Percentiles rank a stretch among this genome's conserved stretches.
phyloP scores from a whole-genome alignment of 2,113 vertebrate species.

The Saguinus midas region DNA sequence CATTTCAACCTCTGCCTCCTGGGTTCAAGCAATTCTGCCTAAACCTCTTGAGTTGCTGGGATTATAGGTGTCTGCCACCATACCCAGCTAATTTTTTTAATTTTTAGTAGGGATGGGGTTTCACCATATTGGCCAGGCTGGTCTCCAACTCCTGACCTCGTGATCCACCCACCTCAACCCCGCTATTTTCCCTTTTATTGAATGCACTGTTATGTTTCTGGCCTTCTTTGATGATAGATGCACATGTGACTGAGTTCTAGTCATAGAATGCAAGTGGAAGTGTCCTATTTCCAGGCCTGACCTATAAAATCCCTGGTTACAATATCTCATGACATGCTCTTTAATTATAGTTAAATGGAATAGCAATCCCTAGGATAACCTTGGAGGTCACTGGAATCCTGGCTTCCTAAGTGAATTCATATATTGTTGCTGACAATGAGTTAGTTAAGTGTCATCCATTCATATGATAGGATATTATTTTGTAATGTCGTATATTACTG shows the following conservation, averaged over 20 bases:
- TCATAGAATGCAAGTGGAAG: background rate
- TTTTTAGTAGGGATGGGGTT: too few relatives aligned
- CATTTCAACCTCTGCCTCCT: too few relatives aligned
- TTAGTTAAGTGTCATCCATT: background rate
- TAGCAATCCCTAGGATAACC: background rate
- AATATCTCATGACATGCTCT: background rate
- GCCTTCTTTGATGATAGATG: background rate
- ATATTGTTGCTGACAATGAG: background rate
- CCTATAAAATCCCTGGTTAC: background rate
- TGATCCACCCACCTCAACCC: too few relatives aligned
- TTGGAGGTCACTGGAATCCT: background rate
- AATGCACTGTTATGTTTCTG: background rate
- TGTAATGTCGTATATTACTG: background rate
- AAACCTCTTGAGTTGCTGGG: too few relatives aligned
- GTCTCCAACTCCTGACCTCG: too few relatives aligned
- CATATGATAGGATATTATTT: background rate
- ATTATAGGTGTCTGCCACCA: too few relatives aligned
- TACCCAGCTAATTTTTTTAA: too few relatives aligned
- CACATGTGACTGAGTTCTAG: background rate
- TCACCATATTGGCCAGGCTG: too few relatives aligned
- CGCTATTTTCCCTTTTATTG: background rate
- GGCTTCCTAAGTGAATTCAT: background rate
- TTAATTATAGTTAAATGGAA: background rate
- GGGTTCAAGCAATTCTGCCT: too few relatives aligned
- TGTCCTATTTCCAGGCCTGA: background rate